Evolutionary conservation across 2,888 invertebrate genomes (phyloP).

Genomic region (Chrysotoxum bicinctum): DNA sequence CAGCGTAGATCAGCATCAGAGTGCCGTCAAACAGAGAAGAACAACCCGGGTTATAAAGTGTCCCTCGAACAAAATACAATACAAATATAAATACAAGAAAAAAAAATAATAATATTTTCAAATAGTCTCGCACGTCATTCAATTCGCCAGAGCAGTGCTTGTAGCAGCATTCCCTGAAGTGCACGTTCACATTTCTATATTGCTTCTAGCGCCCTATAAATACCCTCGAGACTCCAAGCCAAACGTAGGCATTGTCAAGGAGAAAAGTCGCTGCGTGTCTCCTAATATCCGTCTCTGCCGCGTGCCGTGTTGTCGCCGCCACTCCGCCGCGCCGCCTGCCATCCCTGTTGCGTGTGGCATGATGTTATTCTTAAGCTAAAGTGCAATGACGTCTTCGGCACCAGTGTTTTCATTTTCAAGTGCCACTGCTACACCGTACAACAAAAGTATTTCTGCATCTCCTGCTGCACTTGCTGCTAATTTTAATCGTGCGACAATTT

Average conservation of each 20-base stretch:
- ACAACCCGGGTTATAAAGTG: slow-evolving; percentile 38
- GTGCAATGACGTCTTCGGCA: slow-evolving; percentile 65
- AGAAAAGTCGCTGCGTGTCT: slow-evolving; percentile 43
- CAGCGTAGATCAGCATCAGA: slow-evolving; percentile 76
- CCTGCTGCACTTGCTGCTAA: slow-evolving; percentile 59
- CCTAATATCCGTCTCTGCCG: slow-evolving; percentile 37
- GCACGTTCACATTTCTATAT: slow-evolving; percentile 39
- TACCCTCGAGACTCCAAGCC: slow-evolving; percentile 41
- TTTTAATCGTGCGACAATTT: slow-evolving; percentile 63
- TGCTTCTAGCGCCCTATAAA: slow-evolving; percentile 53
- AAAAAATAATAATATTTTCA: slow-evolving; percentile 35
- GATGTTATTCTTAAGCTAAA: slow-evolving; percentile 11
- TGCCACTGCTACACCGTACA: slow-evolving; percentile 2
- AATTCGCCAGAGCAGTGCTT: background rate
- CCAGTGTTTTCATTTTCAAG: slow-evolving; percentile 50
- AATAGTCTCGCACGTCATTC: slow-evolving; percentile 44
- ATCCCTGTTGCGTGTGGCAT: slow-evolving; percentile 14
- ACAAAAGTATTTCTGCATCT: slow-evolving; percentile 37
- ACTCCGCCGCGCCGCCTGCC: background rate
- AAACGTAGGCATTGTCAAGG: slow-evolving; percentile 62
- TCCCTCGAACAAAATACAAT: slow-evolving; percentile 28
- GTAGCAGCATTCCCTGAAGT: slow-evolving; percentile 31
- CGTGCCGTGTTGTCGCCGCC: background rate
- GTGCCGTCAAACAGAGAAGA: background rate
- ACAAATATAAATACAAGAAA: background rate